phyloP scores from a whole-genome alignment of 2,888 invertebrate genomes.

The Ommatoiulus sabulosus region DNA sequence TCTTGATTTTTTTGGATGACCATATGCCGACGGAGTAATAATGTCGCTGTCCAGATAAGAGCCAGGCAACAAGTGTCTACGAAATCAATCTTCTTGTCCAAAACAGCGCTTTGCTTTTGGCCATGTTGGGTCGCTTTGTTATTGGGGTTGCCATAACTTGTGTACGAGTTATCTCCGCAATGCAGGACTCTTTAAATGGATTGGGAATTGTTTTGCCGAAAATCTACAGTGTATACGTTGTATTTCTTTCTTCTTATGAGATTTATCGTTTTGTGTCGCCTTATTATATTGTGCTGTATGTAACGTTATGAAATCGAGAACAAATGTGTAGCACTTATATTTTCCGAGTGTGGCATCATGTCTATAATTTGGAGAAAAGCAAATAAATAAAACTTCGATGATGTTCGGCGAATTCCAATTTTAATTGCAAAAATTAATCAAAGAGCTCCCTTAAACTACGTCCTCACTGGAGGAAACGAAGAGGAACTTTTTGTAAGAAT shows the following conservation, averaged over 20 bases:
- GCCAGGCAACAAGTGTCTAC: not conserved
- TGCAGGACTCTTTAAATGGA: not conserved
- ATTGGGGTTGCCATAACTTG: not conserved
- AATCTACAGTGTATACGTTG: not conserved
- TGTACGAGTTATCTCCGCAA: not conserved
- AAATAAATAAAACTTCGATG: not conserved
- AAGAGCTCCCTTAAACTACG: not conserved
- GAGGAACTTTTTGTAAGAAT: too few species aligned
- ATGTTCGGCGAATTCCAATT: not conserved
- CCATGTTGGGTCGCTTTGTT: not conserved
- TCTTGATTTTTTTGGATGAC: not conserved
- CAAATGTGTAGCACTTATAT: not conserved
- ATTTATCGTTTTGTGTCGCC: not conserved
- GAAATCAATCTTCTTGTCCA: conserved; percentile 11
- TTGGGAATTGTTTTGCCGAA: conserved; percentile 24
- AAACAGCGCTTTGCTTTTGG: not conserved
- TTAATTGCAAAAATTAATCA: not conserved
- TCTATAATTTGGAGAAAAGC: not conserved
- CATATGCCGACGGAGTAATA: not conserved
- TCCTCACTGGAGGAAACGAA: too few species aligned
- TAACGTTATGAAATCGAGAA: not conserved
- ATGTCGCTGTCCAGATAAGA: not conserved
- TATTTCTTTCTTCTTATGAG: not conserved
- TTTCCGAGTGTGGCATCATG: not conserved
- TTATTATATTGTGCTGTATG: not conserved